These are phyloP conservation scores for Ips nitidus DNA, from an alignment of 1,140 invertebrate genomes.

Conservation along the genomic window DNA sequence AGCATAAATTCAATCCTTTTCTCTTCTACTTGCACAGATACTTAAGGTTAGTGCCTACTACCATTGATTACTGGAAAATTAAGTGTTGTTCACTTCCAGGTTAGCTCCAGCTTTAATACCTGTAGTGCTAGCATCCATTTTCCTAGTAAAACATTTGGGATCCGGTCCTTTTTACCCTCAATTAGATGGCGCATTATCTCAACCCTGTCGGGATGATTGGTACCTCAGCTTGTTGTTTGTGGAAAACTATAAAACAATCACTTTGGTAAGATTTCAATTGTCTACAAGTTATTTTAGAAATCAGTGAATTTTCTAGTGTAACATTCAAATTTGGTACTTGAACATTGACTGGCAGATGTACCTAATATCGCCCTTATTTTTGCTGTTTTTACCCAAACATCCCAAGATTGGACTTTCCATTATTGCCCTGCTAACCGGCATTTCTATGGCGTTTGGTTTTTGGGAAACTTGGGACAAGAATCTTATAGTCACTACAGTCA, in stretches of 20 bases:
- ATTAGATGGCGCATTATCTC: background rate
- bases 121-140: constrained; percentile 6
- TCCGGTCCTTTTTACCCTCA: constrained; percentile 16
- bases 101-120: constrained; percentile 12
- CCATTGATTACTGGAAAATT: background rate
- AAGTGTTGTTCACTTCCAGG: constrained; percentile 5
- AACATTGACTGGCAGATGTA: constrained; percentile 72
- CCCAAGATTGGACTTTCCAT: constrained; percentile 27
- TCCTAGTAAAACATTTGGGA: constrained; percentile 11
- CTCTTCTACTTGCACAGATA: constrained; percentile 11
- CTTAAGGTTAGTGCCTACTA: constrained; percentile 10
- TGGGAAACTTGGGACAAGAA: constrained; percentile 27
- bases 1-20: constrained; percentile 11
- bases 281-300: background rate
- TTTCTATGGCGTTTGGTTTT: constrained; percentile 21
- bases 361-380: constrained; percentile 55
- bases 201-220: constrained; percentile 15
- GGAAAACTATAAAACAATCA: background rate
- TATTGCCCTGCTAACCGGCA: constrained; percentile 2
- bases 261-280: background rate
- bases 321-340: constrained; percentile 54
- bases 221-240: background rate
- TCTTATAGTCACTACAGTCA: constrained; percentile 13
- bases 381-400: constrained; percentile 46
- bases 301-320: constrained; percentile 55